Base-by-base conservation (phyloP, 2,888 invertebrate genomes). In the Nomada ruficornis region DNA sequence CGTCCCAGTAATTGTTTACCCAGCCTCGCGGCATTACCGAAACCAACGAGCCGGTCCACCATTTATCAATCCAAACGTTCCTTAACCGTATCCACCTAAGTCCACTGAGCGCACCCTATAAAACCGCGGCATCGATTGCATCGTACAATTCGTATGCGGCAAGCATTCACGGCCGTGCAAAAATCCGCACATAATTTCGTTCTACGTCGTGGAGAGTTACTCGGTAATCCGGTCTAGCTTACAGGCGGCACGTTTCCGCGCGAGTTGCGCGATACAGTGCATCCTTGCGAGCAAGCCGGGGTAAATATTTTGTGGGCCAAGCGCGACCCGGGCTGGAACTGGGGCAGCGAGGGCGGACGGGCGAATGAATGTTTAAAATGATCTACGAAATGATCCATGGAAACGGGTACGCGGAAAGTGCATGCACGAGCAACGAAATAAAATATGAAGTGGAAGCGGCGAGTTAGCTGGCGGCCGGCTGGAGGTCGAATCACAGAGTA, bases 371-470 rank as follows among this genome's bases (percentile, higher is more conserved):
- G 57, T 81, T 82, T 81, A 60, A 81, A 81, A 77, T 70, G 81
- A 80, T 82, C 72, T 70, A 77, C 74, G 83, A 84, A 78, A 76
- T 80, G 80, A 77, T 77, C 80, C 77, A 77, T 70, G 81, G 85
- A 54, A 75, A 73, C 59, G 69, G 20, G 50, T 4, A 44, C 52
- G 20, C 7, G 67, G 47, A 57, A 63, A 63, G 63, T 26, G 42
- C 54, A 29, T 47, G 36, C 50, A 11, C 59, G 64, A 36, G 23
- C 29, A 36, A 10, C 7, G 68, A 62, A 78, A 83, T 78, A 79
- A 82, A 82, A 79, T 63, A 78, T 65, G 72, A 76, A 68, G 50
- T 36, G 59, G 68, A 75, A 71, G 71, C 55, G 29, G 44, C 10
- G 60, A 64, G 47, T 52, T n/a, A 54, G 5, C 18, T 26, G 57